A percentile compares a stretch with the other conserved stretches of the same genome.
phyloP scores from a whole-genome alignment of 2,113 vertebrate species.

The Agelaius phoeniceus region DNA sequence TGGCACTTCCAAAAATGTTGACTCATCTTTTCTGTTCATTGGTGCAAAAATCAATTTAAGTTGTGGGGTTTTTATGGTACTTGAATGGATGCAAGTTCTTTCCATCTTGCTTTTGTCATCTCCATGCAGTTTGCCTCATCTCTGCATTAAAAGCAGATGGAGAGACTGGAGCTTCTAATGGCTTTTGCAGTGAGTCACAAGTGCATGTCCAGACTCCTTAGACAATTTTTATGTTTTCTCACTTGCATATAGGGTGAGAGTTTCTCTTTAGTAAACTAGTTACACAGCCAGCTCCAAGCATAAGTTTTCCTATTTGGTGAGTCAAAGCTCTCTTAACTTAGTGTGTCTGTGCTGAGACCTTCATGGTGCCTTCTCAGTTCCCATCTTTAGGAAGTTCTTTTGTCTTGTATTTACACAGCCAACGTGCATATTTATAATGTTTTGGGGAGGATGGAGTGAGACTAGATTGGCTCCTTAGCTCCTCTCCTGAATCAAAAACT shows the following conservation, averaged over 20 bases:
- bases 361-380: background rate
- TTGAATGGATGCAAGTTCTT: background rate
- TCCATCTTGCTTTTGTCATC: background rate
- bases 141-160: background rate
- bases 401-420: background rate
- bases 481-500: background rate
- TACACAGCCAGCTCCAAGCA: background rate
- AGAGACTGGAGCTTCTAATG: background rate
- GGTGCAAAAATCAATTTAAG: background rate
- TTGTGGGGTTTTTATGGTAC: rapidly evolving
- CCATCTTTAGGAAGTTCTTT: background rate
- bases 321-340: background rate
- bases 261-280: background rate
- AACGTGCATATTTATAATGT: background rate
- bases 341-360: background rate
- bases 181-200: background rate
- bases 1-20: background rate
- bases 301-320: background rate
- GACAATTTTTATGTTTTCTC: background rate
- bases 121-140: background rate
- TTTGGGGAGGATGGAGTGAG: background rate
- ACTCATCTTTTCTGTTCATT: background rate
- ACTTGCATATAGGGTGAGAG: background rate
- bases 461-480: background rate
- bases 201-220: background rate